Base-by-base conservation (phyloP, 2,888 invertebrate genomes). In the Ormia ochracea region DNA sequence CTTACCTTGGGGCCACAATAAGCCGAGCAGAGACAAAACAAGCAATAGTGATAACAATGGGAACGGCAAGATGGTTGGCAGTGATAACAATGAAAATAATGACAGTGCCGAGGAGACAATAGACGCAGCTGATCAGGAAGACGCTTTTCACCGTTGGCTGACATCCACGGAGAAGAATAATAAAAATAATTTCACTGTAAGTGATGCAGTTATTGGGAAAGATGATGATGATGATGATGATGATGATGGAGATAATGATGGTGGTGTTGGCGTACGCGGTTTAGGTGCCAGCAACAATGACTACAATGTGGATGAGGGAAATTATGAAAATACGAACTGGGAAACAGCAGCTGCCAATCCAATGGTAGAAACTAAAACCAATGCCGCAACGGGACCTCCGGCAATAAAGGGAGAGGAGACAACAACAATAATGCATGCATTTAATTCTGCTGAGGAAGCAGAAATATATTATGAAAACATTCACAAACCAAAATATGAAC, bases 81-180 rank as follows among this genome's bases (percentile, higher is more conserved):
- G 59, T 12, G 56, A 43, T 43, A 56, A 59, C 48, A 82, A 72
- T 38, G 80, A 70, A 54, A 81, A 80, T 63, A 74, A 82, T 73
- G 86, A 84, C 81, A 83, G 83, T 63, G 73, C 74, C 36, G 86
- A 85, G 58, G 69, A 77, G 72, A 84, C 84, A 82, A 85, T 36
- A 33, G 83, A 82, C 63, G 31, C 69, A 63, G 85, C 82, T 76
- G 83, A 84, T 63, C 83, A 85, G 52, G 87, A 87, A 80, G 87
- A 87, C 83, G 87, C 86, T 68, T 87, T 87, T 59, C 87, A 87
- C 82, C 87, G 87, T 36, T 87, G 87, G 87, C 83, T 87, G 81
- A 87, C 87, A 81, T 87, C 87, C 45, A 87, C 87, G 66, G 87
- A 87, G 82, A 85, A 83, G 58, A 86, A 85, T 68, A 82, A 80